phyloP scores from a whole-genome alignment of 1,140 invertebrate genomes.

The Wiebesia pumilae region DNA sequence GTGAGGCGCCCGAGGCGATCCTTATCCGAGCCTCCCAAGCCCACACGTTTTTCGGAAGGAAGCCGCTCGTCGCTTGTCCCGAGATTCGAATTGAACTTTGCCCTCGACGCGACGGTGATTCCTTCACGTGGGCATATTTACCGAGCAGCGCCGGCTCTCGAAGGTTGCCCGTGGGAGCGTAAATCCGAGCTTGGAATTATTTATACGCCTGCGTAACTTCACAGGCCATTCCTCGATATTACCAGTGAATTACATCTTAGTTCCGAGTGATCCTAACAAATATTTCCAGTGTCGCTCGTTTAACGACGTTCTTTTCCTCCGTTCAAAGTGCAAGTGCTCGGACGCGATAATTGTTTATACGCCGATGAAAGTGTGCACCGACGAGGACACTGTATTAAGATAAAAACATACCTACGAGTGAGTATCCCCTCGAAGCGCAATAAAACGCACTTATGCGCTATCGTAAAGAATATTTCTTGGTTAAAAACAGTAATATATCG shows the following conservation, averaged over 20 bases:
- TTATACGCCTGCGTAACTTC: too few species aligned
- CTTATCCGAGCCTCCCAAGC: constrained; percentile 16
- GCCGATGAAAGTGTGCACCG: neutral
- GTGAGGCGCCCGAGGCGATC: neutral
- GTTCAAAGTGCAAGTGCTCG: neutral
- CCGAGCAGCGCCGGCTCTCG: too few species aligned
- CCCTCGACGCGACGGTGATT: too few species aligned
- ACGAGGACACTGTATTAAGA: neutral
- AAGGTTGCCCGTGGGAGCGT: too few species aligned
- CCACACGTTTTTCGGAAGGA: neutral
- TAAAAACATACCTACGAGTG: too few species aligned
- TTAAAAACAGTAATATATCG: neutral
- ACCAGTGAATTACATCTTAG: too few species aligned
- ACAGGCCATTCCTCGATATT: too few species aligned
- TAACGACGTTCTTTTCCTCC: too few species aligned
- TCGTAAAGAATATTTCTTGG: neutral
- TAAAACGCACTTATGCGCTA: neutral
- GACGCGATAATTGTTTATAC: neutral
- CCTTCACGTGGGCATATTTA: too few species aligned
- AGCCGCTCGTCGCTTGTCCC: neutral
- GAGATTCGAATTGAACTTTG: neutral
- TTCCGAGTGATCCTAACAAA: too few species aligned
- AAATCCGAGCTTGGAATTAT: too few species aligned
- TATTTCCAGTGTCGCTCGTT: too few species aligned
- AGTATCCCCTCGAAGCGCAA: neutral